Base-by-base conservation (phyloP, 2,113 vertebrate species). In the Zingel zingel region DNA sequence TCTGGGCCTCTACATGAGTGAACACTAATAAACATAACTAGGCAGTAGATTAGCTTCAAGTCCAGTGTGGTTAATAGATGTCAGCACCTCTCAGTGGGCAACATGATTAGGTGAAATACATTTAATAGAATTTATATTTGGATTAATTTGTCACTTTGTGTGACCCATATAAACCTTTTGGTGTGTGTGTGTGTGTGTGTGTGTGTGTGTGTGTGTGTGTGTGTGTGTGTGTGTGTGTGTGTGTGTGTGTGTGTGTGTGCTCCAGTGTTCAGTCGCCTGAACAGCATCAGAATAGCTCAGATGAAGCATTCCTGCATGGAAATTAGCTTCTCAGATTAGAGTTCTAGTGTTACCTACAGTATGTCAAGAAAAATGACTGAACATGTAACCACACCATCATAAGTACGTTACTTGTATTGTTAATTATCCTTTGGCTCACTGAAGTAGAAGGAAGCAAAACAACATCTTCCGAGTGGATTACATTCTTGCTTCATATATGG, bases 21-120 rank as follows among this genome's bases (percentile, higher is more conserved):
- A 84, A 77, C 48, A 77, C 77, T 84, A 85, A 89, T 88, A 84
- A 88, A 92, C 87, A 91, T 43, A 79, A 82, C 51, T 58, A 6
- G 63, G 43, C 68, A 78, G 83, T 62, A 59, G 74, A 79, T 83
- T 85, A 70, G 81, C 81, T 77, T 63, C 56, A 71, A 6, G 68
- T 67, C 74, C 47, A n/a, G 33, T 77, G 82, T 70, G 81, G 84
- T 78, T 89, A 74, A 73, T 77, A 68, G 72, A 76, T 87, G 88
- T 87, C 91, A 86, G 80, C 87, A 76, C 88, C 69, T 74, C 53
- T 72, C 12, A 21, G 77, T 14, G 27, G 62, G 77, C 51, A 79
- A 65, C 74, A 58, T 43, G 64, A 83, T 83, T 82, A 74, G 80
- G 84, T 81, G 57, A 71, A 86, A 77, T 74, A 62, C 64, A 43